Evolutionary conservation across 2,113 vertebrate species (phyloP), one percentile per base, ranked within the genome.

Genomic region (Nycticebus coucang): DNA sequence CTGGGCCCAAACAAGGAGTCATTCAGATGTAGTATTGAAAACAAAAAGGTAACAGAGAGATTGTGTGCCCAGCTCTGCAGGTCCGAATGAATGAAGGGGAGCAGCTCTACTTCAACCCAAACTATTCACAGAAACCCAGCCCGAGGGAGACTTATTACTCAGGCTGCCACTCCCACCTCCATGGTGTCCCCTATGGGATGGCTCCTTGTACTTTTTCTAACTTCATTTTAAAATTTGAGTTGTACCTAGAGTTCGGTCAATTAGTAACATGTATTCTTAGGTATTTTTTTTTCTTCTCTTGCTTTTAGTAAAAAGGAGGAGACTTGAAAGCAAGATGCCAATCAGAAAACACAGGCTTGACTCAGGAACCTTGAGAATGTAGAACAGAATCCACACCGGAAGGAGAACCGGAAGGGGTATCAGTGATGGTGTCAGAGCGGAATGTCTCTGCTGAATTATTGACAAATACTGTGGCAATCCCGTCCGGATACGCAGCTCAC

Each of bases 1-100:
- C 41, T 89, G 75, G 60, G 45, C 64, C 53, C 0, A 95, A 88
- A 97, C 95, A 97, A 97, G 96, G 91, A 91, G 64, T 79, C 86
- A 90, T 93, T 97, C 93, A 97, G 87, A 95, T 0, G 28, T 13
- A 53, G 60, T 11, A 53, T 33, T 90, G 87, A 74, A 95, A 85
- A 94, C 17, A 88, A 19, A n/a, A 75, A 96, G 96, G 94, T 92
- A 88, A 88, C 91, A 92, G 92, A 87, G 94, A 30, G 60, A 88
- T 81, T 94, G 84, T 94, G 87, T 77, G 26, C n/a, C 33, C 13
- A 33, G 68, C 68, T 80, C 78, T 28, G 11, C 45, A 35, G 74
- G 79, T 30, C 74, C 53, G 12, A 62, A 41, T 78, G 91, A 93
- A 79, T 87, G 94, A 85, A 2, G 24, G 41, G 30, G 57, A 59